Evolutionary conservation across 2,888 invertebrate species (phyloP), one percentile per base, ranked within the genome.

Genomic region (Xanthostigma xanthostigma): DNA sequence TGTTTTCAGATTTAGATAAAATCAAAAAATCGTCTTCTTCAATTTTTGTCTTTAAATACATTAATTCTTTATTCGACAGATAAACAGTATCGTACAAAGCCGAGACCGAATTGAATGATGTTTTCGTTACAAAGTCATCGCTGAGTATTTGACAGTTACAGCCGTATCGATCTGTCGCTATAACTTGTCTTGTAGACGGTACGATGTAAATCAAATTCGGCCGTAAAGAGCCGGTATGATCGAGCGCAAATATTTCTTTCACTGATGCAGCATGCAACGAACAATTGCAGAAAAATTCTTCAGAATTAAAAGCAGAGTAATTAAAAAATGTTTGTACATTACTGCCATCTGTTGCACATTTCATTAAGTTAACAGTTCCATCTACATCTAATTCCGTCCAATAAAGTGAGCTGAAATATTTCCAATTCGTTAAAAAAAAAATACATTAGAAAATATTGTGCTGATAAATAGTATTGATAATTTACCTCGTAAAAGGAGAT

Each of bases 331-430:
- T 64, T 59, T 67, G 66, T 0, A 76, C 64, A 49, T 73, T 63
- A 1, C 68, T 66, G 2, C 82, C 82, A 55, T 77, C 70, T 8
- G 73, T 61, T 55, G 75, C 69, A 1, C 79, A 73, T 45, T 75
- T 76, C 78, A 83, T 81, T 43, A 85, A 63, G 36, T 72, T 71
- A 6, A 78, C 77, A 42, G 73, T 63, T 17, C 75, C 73, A n/a
- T 72, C 71, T 52, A 74, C 70, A 41, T 68, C 71, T 48, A 72
- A 69, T 65, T 88, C 85, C 45, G 87, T 76, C 90, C 90, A 92
- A 56, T 81, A 79, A 3, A 92, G 60, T 3, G 76, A 73, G 51
- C 82, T 81, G 59, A 44, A 68, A 67, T 46, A 45, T 27, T 27
- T 27, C 27, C 3, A 27, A 27, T 27, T 27, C 1, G 6, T 27